Base-by-base conservation (phyloP, 2,113 vertebrate genomes). In the Psilopsiagon aurifrons region DNA sequence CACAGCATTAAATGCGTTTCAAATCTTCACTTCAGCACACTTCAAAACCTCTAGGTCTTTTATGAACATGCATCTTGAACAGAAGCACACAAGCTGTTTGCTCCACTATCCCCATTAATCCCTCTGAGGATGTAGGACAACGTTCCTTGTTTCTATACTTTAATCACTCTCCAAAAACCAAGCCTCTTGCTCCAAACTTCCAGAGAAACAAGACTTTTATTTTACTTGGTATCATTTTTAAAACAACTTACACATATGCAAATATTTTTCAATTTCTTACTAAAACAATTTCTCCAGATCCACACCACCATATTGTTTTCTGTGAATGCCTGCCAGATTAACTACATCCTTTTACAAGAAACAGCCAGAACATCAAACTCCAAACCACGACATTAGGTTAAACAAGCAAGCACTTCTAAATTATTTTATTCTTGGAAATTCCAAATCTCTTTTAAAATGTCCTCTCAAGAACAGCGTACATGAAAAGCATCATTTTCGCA, bases 201-300 rank as follows among this genome's bases (percentile, higher is more conserved):
- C 67, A 90, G 75, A 80, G 44, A 93, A 95, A 86, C 46, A 90
- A 27, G 23, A 49, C 78, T 82, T 67, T 5, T 51, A 63, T 93
- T 96, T 89, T 90, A 85, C 54, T 92, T 95, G 71, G 82, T 94
- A 87, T 80, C 17, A 43, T 73, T 95, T 91, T 88, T 67, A 77
- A 95, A 94, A 91, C 67, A 93, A 95, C 90, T 91, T 96, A 90
- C 49, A 88, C 71, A 77, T 35, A 69, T 20, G 67, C 62, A 95
- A 91, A 88, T 91, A 91, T 94, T 96, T 94, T 94, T 87, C 86
- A 70, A 37, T 92, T 90, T 84, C 88, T 91, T 95, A 86, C 35
- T 91, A 86, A 96, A 96, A 95, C 69, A 89, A 20, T 52, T 88
- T 81, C 89, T 94, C 69, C 69, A 88, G 66, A 68, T 79, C 71